Evolutionary conservation across 2,888 invertebrate species (phyloP), one percentile per base, ranked within the genome.

Genomic region (Philaethria dido): DNA sequence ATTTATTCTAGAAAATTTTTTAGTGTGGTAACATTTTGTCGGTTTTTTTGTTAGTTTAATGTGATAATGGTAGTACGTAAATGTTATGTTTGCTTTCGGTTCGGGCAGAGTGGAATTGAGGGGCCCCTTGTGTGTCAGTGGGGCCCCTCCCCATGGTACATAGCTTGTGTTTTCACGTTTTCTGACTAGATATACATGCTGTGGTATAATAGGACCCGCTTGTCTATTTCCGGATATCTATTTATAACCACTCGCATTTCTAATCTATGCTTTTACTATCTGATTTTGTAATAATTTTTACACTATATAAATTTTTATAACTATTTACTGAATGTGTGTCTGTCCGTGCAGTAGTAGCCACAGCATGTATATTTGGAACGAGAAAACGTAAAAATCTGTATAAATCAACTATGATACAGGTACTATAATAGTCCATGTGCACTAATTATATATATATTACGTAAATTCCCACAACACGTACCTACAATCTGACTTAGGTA

Each of bases 1-100:
- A 80, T 81, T 83, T 81, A 79, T 86, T 82, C 79, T 91, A 92
- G 91, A 83, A 83, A 92, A 92, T 88, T 91, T 86, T 90, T 90
- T 89, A 87, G 89, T 83, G 85, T 88, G 83, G 85, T 89, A 88
- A 85, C 78, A 81, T 81, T 86, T 84, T 82, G 80, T 80, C 83
- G 83, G 81, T 85, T 78, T 87, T 52, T 89, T 82, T 82, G 85
- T 88, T 89, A 85, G 84, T 86, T 86, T 73, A 77, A 85, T 83
- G 81, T 87, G 81, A 84, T 86, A 79, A 80, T 80, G 66, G 83
- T 88, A 84, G 85, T 81, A 76, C 74, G 70, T 83, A 81, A 82
- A 75, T 89, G 90, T 91, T 92, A 88, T 78, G 88, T 91, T 91
- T 89, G 87, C 84, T 89, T 88, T 79, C 68, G 73, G 73, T 71